These are phyloP conservation scores for Sipha flava DNA, from an alignment of 1,140 invertebrate genomes.

Conservation along the genomic window DNA sequence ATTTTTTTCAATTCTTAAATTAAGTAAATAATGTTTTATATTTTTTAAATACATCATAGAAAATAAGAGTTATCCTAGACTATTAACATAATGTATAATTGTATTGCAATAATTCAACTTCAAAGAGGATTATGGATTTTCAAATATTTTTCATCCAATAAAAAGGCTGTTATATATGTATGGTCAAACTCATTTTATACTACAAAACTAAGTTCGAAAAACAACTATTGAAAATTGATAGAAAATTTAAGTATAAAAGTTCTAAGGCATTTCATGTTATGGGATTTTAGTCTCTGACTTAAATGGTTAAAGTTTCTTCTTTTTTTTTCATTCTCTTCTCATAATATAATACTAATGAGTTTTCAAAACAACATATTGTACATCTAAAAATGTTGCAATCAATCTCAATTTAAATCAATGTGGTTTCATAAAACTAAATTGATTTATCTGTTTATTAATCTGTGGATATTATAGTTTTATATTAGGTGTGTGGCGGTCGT, in stretches of 20 bases:
- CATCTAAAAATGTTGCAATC: neutral
- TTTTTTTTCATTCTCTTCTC: neutral
- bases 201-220: neutral
- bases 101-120: no score
- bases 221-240: neutral
- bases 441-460: no score
- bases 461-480: no score
- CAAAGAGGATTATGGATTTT: no score
- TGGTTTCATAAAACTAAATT: no score
- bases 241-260: neutral
- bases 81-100: no score
- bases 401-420: neutral
- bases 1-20: no score
- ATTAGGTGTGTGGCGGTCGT: no score
- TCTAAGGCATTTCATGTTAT: neutral
- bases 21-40: no score
- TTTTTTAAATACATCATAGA: no score
- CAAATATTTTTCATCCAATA: neutral
- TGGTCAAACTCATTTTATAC: neutral
- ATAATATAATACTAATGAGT: neutral
- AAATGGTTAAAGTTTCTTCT: conserved; percentile 8
- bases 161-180: neutral
- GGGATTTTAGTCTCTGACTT: neutral
- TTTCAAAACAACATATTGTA: neutral
- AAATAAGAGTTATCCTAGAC: no score